phyloP scores from a whole-genome alignment of 2,113 vertebrate genomes.

The Pseudorectes ferrugineus region DNA sequence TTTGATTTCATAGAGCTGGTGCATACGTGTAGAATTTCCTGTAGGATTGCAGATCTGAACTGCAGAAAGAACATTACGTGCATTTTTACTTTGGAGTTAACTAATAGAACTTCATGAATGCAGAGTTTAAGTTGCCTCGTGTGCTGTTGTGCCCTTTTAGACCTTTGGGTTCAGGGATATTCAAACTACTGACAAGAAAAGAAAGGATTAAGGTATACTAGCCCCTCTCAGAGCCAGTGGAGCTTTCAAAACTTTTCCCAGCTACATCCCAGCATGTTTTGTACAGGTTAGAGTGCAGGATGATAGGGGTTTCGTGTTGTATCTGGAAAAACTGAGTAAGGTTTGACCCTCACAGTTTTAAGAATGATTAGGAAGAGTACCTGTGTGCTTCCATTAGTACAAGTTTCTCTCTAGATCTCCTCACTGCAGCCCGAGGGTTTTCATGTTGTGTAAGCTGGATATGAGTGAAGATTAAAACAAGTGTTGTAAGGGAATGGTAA shows the following conservation, averaged over 20 bases:
- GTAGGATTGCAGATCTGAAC: background rate
- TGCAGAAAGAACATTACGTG: rapidly evolving
- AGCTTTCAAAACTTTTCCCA: background rate
- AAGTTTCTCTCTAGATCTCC: background rate
- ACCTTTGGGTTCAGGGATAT: background rate
- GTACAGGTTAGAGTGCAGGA: background rate
- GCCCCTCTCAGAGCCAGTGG: background rate
- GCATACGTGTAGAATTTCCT: background rate
- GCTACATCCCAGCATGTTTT: background rate
- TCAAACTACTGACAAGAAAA: background rate
- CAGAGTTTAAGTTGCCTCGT: background rate
- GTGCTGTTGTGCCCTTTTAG: background rate
- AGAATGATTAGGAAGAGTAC: background rate
- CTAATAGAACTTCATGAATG: background rate
- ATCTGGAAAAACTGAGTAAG: background rate
- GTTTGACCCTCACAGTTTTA: background rate
- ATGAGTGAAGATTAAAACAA: background rate
- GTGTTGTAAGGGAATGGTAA: background rate
- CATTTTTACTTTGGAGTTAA: background rate
- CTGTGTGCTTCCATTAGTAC: background rate
- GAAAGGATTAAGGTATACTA: background rate
- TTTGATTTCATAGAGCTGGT: background rate
- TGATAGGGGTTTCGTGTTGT: background rate
- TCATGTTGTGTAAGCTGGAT: background rate
- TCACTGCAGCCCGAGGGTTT: background rate